Evolutionary conservation across 2,113 vertebrate genomes (phyloP), one percentile per base, ranked within the genome.

Genomic region (Penelope pileata): DNA sequence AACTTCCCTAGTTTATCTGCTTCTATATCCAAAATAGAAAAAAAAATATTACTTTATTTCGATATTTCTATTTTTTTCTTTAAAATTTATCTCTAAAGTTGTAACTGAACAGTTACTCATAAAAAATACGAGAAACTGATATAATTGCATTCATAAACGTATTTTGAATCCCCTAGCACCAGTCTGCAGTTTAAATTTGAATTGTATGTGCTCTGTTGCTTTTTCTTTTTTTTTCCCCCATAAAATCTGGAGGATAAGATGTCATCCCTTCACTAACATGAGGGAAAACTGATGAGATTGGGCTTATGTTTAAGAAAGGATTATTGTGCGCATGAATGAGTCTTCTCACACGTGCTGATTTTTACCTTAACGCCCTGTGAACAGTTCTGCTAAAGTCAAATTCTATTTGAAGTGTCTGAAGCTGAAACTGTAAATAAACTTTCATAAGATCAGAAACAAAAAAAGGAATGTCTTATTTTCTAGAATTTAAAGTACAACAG

Each of bases 281-380:
- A 3, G 66, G 18, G 12, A 19, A 38, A 62, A 81, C 34, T 32
- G 36, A 78, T 64, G 29, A 51, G 26, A 54, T 15, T 51, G 4
- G 9, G 9, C 45, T 81, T 83, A 2, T n/a, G 7, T 50, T 80
- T 81, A 53, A 47, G 43, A 66, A 76, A 63, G 3, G 6, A 11
- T 83, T 83, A 90, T 76, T 38, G 32, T 59, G 14, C 60, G 27
- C 7, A 11, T 47, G 40, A 56, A 14, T 21, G 24, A 67, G 12
- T 18, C 21, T 60, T n/a, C 32, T 6, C 32, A 40, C 14, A 62
- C 8, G 5, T 0, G 0, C 10, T 50, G 42, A 38, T 66, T 76
- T 87, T 69, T 38, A 80, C 9, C 17, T 78, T 67, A 58, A 51
- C 29, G n/a, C 4, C 48, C 24, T 42, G 15, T 66, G n/a, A 96